Conservation (phyloP, 2,113 vertebrate genomes). For the Meles meles region DNA sequence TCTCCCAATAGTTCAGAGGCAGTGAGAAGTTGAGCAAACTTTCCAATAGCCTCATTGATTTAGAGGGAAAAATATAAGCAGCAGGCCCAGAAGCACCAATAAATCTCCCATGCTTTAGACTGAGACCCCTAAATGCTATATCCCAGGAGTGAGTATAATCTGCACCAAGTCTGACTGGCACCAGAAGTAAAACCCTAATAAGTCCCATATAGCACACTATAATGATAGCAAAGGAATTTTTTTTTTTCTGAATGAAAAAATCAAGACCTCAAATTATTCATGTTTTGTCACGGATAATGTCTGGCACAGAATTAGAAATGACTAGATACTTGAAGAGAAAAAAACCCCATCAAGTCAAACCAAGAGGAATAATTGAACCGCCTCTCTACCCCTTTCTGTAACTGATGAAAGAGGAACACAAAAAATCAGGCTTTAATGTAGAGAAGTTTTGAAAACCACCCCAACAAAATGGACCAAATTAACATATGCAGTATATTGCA, state of each 20-base stretch:
- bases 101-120: not conserved
- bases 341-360: not conserved
- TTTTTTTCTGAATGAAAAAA: not conserved
- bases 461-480: not conserved
- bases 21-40: not conserved
- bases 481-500: not conserved
- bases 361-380: not conserved
- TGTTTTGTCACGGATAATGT: not conserved
- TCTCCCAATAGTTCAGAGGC: not conserved
- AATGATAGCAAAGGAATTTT: too few species aligned
- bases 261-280: not conserved
- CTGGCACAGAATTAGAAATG: not conserved
- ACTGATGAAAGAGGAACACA: not conserved
- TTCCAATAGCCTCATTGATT: not conserved
- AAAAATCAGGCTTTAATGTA: too few species aligned
- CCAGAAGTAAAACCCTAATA: too few species aligned
- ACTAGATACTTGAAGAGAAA: not conserved
- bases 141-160: not conserved
- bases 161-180: too few species aligned
- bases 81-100: not conserved
- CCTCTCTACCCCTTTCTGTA: not conserved
- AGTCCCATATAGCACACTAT: rapidly evolving
- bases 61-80: not conserved
- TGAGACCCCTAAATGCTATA: not conserved
- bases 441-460: not conserved